Percentiles rank a stretch among this genome's conserved stretches.
These are phyloP conservation scores for Rhyacichthys aspro DNA, from an alignment of 2,797 vertebrate species.

Conservation along the genomic window DNA sequence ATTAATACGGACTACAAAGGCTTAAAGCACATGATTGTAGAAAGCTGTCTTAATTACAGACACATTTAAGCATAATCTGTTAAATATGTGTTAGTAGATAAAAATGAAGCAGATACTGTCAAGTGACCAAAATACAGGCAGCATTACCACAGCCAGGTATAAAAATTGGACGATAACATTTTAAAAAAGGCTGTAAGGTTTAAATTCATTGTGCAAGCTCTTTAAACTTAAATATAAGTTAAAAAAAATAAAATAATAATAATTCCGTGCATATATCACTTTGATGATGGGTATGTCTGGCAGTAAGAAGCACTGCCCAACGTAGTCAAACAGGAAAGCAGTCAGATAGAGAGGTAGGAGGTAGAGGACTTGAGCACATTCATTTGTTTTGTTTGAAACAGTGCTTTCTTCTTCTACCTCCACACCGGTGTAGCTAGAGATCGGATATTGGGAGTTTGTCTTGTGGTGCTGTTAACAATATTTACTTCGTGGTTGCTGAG, in stretches of 20 bases:
- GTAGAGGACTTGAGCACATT: slow-evolving; percentile 26
- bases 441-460: slow-evolving; percentile 71
- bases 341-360: slow-evolving; percentile 28
- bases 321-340: slow-evolving; percentile 10
- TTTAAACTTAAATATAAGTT: no score
- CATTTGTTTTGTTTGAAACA: slow-evolving; percentile 6
- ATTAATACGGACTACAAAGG: no score
- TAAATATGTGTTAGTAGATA: no score
- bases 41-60: no score
- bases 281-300: no score
- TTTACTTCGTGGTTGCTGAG: slow-evolving; percentile 85
- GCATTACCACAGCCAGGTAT: slow-evolving; percentile 50
- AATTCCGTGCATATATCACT: no score
- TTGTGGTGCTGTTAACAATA: slow-evolving; percentile 70
- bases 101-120: slow-evolving; percentile 4
- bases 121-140: slow-evolving; percentile 24
- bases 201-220: no score
- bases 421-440: slow-evolving; percentile 23
- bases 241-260: no score
- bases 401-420: slow-evolving; percentile 39
- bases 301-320: slow-evolving; percentile 41
- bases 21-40: no score
- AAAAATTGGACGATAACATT: no score
- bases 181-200: no score
- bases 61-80: no score